phyloP scores from a whole-genome alignment of 2,888 invertebrate species.

The Zhuqinia jingwanae region DNA sequence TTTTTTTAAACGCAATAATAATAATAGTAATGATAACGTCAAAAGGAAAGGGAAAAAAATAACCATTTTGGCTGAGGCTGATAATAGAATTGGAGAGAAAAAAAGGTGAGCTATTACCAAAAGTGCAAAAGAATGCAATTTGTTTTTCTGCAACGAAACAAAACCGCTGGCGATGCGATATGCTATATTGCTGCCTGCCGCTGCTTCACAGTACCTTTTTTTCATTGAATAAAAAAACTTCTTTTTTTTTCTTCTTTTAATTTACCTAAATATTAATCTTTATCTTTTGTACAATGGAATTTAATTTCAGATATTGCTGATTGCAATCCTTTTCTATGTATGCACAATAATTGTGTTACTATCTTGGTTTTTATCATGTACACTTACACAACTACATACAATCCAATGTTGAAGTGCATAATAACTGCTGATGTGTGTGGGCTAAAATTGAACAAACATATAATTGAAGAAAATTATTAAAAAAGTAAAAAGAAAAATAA shows the following conservation, averaged over 20 bases:
- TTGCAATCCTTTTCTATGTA: constrained; percentile 7
- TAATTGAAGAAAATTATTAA: neutral
- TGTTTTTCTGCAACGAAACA: constrained; percentile 14
- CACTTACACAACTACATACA: neutral
- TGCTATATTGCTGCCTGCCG: no score
- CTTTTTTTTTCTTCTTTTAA: constrained; percentile 28
- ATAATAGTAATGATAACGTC: constrained; percentile 37
- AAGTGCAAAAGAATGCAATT: neutral
- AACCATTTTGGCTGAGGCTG: constrained; percentile 36
- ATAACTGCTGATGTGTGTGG: neutral
- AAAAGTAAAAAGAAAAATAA: neutral
- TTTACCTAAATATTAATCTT: constrained; percentile 36
- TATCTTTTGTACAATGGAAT: constrained; percentile 27
- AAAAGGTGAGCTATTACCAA: neutral
- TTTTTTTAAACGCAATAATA: constrained; percentile 25
- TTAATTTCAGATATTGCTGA: constrained; percentile 61
- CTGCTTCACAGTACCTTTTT: neutral
- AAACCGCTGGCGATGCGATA: no score
- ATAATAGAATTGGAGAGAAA: constrained; percentile 14
- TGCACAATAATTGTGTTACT: neutral
- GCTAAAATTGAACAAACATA: neutral
- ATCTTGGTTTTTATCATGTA: no score
- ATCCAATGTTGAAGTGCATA: no score
- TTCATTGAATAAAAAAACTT: constrained; percentile 15
- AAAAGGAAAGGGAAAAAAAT: neutral